Evolutionary conservation across 2,888 invertebrate species (phyloP).

Genomic region (Cheilosia vernalis): DNA sequence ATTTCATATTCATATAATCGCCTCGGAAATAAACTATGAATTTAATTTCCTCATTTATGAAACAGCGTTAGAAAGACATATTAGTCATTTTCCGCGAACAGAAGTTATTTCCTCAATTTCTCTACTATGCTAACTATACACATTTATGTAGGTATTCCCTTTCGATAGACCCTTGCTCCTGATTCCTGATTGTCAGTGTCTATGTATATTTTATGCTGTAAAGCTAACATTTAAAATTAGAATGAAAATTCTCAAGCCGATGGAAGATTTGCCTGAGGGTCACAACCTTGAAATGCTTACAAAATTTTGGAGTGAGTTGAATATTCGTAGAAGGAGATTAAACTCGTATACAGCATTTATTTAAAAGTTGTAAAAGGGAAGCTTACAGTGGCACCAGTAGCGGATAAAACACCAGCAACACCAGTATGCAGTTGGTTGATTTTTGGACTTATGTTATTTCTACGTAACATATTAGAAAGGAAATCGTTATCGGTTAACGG

Average conservation of each 20-base stretch:
- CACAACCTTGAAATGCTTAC: constrained; percentile 17
- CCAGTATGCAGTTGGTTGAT: not conserved
- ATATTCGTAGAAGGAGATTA: not conserved
- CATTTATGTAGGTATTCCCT: not conserved
- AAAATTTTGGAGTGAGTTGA: constrained; percentile 1
- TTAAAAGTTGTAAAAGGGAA: not conserved
- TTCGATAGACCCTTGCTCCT: not conserved
- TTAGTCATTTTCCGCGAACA: constrained; percentile 62
- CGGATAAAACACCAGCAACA: not conserved
- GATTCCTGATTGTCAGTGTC: not conserved
- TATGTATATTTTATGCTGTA: no score
- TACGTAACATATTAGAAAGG: not conserved
- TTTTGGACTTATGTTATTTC: no score
- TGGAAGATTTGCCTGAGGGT: not conserved
- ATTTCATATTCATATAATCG: constrained; percentile 69
- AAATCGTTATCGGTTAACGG: constrained; percentile 2
- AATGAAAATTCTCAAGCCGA: not conserved
- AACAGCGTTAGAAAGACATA: constrained; percentile 48
- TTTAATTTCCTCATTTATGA: constrained; percentile 67
- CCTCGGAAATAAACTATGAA: constrained; percentile 70
- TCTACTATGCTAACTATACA: constrained; percentile 3
- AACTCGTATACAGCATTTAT: not conserved
- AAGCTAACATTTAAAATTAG: no score
- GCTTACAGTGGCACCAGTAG: not conserved
- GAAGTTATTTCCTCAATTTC: constrained; percentile 57